These are phyloP conservation scores for Nomada lathburiana DNA, from an alignment of 2,888 invertebrate species.

Conservation along the genomic window DNA sequence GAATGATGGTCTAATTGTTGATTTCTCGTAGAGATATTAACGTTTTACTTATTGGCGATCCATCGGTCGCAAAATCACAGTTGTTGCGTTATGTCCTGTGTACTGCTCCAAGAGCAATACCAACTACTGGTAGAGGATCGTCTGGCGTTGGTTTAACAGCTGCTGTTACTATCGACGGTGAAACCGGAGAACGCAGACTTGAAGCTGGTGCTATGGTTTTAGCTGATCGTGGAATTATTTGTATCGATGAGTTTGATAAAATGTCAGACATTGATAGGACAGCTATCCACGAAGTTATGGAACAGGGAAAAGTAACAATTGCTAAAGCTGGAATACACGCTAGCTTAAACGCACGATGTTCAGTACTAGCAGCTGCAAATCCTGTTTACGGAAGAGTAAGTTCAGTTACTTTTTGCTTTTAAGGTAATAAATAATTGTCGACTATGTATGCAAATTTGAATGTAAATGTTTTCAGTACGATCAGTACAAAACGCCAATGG, in stretches of 20 bases:
- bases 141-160: constrained; percentile 99
- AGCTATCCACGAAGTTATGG: constrained; percentile 99
- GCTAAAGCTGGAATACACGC: constrained; percentile 99
- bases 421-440: background rate
- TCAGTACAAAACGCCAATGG: constrained; percentile 99
- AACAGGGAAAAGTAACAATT: constrained; percentile 98
- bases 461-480: constrained; percentile 90
- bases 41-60: constrained; percentile 97
- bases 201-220: constrained; percentile 99
- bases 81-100: constrained; percentile 95
- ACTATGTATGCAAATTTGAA: too few relatives aligned
- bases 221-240: constrained; percentile 98
- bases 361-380: constrained; percentile 99
- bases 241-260: constrained; percentile 99
- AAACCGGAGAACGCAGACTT: constrained; percentile 94
- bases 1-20: background rate
- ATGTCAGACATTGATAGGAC: constrained; percentile 99
- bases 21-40: constrained; percentile 89
- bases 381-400: constrained; percentile 97
- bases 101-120: constrained; percentile 97
- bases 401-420: constrained; percentile 62
- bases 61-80: constrained; percentile 99
- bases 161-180: constrained; percentile 98
- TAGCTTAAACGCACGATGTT: constrained; percentile 97
- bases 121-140: constrained; percentile 98